Percentiles rank a stretch among this genome's conserved stretches.
Conservation (phyloP, 2,888 invertebrate species). For the Scaptomyza cyrtandrae region DNA sequence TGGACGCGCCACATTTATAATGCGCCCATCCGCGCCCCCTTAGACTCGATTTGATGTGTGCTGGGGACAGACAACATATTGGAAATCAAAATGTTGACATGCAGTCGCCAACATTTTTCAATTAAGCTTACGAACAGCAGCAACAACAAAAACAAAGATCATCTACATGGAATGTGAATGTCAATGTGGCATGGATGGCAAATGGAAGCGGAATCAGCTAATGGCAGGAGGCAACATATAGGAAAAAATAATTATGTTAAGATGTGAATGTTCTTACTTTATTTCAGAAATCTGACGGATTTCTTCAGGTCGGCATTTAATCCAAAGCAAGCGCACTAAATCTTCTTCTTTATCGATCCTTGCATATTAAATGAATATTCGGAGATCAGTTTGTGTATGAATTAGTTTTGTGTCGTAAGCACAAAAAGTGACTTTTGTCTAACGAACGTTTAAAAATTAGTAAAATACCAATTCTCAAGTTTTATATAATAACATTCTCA, state of each 20-base stretch:
- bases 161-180: background rate
- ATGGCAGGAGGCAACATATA: background rate
- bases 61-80: slow-evolving; percentile 61
- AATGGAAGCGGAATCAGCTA: background rate
- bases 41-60: background rate
- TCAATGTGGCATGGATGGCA: slow-evolving; percentile 13
- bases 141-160: slow-evolving; percentile 17
- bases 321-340: no score
- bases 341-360: no score
- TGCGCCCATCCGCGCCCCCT: slow-evolving; percentile 7
- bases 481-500: background rate
- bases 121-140: slow-evolving; percentile 58
- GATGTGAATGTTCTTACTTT: background rate
- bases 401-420: background rate
- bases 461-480: background rate
- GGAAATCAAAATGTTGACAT: slow-evolving; percentile 80
- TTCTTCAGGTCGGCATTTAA: no score
- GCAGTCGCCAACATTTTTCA: slow-evolving; percentile 72
- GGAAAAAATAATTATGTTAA: background rate
- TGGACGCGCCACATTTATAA: slow-evolving; percentile 53
- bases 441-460: no score
- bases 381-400: background rate
- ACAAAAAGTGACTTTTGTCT: no score
- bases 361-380: no score
- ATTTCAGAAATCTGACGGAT: background rate